Percentiles rank a stretch among this genome's conserved stretches.
Conservation (phyloP, 2,113 vertebrate species). For the Ptilonorhynchus violaceus region DNA sequence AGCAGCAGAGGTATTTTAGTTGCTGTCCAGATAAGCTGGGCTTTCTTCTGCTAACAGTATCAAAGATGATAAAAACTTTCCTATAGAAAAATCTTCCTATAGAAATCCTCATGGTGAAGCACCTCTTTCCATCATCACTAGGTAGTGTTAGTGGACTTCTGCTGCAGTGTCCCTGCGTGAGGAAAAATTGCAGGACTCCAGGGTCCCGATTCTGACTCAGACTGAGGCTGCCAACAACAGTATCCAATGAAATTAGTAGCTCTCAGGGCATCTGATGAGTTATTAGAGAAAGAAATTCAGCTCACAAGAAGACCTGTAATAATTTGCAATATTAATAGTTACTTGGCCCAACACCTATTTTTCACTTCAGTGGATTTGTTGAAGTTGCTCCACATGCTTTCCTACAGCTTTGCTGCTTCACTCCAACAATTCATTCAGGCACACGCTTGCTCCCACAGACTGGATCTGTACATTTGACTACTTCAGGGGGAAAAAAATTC, state of each 20-base stretch:
- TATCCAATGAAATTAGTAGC: neutral
- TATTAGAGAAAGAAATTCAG: neutral
- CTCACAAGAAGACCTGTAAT: neutral
- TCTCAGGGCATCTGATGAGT: neutral
- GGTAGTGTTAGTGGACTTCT: neutral
- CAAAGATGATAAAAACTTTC: neutral
- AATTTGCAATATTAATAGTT: neutral
- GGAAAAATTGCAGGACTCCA: neutral
- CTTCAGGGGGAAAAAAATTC: neutral
- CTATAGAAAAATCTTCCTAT: neutral
- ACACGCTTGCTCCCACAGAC: neutral
- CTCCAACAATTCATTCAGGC: slow-evolving; percentile 6
- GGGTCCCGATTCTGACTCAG: neutral
- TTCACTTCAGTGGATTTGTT: neutral
- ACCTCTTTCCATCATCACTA: neutral
- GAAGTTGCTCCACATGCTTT: neutral
- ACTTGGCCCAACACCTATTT: neutral
- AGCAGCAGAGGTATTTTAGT: neutral
- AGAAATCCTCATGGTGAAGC: neutral
- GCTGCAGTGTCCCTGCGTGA: fast-evolving
- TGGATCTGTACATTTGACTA: neutral
- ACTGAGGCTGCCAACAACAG: fast-evolving
- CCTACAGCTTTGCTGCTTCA: neutral
- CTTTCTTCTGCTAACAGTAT: neutral
- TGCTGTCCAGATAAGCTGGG: fast-evolving